These are phyloP conservation scores for Ictidomys tridecemlineatus DNA, from an alignment of 2,113 vertebrate genomes.

Conservation along the genomic window DNA sequence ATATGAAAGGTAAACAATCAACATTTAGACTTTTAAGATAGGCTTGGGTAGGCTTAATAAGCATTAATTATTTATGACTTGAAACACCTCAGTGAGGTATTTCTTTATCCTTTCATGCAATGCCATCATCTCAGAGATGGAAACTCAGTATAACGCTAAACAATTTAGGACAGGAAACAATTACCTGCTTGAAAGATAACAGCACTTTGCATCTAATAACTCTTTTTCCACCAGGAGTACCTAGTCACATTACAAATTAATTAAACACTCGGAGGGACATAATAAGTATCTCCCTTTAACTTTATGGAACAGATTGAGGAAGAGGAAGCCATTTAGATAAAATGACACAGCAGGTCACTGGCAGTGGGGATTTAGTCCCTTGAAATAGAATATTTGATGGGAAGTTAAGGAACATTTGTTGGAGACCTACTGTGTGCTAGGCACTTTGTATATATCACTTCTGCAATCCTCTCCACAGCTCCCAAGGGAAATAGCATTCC, in stretches of 20 bases:
- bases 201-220: slow-evolving; percentile 45
- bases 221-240: not conserved
- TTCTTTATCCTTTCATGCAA: slow-evolving; percentile 42
- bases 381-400: not conserved
- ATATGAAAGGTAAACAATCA: slow-evolving; percentile 30
- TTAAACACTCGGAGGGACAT: not conserved
- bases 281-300: slow-evolving; percentile 5
- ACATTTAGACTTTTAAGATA: slow-evolving; percentile 43
- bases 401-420: not conserved
- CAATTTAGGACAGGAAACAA: slow-evolving; percentile 39
- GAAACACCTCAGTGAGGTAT: not conserved
- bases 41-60: slow-evolving; percentile 18
- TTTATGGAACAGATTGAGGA: not conserved
- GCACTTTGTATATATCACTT: not conserved
- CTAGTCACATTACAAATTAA: slow-evolving; percentile 3
- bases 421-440: not conserved
- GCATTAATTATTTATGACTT: slow-evolving; percentile 54
- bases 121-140: slow-evolving; percentile 27
- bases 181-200: slow-evolving; percentile 34
- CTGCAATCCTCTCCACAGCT: not conserved
- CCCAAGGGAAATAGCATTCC: not conserved
- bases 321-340: slow-evolving; percentile 4
- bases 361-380: not conserved
- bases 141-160: not conserved
- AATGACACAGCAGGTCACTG: not conserved